Evolutionary conservation across 2,888 invertebrate genomes (phyloP).

Genomic region (Ptychoptera albimana): DNA sequence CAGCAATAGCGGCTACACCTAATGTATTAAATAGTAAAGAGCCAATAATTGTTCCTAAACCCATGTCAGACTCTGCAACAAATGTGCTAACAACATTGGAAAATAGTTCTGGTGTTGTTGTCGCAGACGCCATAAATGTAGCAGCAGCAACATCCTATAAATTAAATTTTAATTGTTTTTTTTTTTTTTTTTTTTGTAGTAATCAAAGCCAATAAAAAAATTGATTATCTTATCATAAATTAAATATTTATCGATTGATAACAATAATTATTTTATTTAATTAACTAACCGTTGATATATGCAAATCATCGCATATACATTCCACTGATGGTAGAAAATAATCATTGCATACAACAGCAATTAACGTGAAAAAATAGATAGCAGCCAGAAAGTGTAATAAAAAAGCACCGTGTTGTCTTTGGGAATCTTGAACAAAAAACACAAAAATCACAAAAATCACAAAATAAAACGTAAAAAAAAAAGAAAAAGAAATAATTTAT

Average conservation of each 20-base stretch:
- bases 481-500: too few species aligned
- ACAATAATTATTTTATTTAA: neutral
- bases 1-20: constrained; percentile 68
- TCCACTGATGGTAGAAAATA: constrained; percentile 85
- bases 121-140: constrained; percentile 92
- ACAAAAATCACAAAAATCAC: too few species aligned
- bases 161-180: too few species aligned
- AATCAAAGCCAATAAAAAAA: too few species aligned
- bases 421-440: constrained; percentile 32
- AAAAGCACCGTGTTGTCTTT: constrained; percentile 52
- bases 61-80: constrained; percentile 66
- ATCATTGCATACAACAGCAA: constrained; percentile 82
- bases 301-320: constrained; percentile 62
- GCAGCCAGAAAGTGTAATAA: constrained; percentile 51
- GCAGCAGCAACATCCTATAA: constrained; percentile 83
- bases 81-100: constrained; percentile 82
- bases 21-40: constrained; percentile 77
- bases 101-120: constrained; percentile 90
- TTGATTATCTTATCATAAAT: too few species aligned
- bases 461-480: too few species aligned
- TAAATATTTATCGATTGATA: too few species aligned
- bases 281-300: neutral
- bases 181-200: too few species aligned
- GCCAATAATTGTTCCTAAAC: constrained; percentile 76
- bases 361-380: constrained; percentile 60